These are phyloP conservation scores for Sympetrum striolatum DNA, from an alignment of 2,888 invertebrate species.

Conservation along the genomic window DNA sequence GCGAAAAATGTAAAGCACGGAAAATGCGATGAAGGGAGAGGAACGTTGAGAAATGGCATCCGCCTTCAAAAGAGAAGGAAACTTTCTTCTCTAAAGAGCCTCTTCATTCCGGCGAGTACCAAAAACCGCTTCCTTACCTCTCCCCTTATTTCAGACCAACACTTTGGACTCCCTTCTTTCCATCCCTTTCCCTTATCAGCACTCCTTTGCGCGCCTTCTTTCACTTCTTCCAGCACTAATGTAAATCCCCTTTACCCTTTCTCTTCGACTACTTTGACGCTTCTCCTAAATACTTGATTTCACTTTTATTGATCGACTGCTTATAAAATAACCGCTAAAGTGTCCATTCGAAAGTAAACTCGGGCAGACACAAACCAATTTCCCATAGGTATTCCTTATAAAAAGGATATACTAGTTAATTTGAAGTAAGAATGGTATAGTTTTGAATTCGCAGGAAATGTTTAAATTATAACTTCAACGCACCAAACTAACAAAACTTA, in stretches of 20 bases:
- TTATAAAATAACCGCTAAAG: too few relatives aligned
- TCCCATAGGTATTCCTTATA: too few relatives aligned
- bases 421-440: too few relatives aligned
- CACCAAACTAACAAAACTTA: too few relatives aligned
- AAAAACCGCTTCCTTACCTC: not conserved
- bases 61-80: not conserved
- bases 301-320: too few relatives aligned
- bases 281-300: too few relatives aligned
- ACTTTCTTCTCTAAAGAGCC: not conserved
- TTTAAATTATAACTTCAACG: too few relatives aligned
- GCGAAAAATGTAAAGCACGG: not conserved
- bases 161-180: not conserved
- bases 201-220: not conserved
- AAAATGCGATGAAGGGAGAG: not conserved
- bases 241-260: not conserved
- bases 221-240: not conserved
- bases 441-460: too few relatives aligned
- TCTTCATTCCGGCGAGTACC: not conserved
- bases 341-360: too few relatives aligned
- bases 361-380: too few relatives aligned
- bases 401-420: too few relatives aligned
- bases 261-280: too few relatives aligned
- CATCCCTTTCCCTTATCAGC: not conserved
- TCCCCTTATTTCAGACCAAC: not conserved
- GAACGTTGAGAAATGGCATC: not conserved